phyloP scores from a whole-genome alignment of 2,888 invertebrate species.

The Pandemis heparana region DNA sequence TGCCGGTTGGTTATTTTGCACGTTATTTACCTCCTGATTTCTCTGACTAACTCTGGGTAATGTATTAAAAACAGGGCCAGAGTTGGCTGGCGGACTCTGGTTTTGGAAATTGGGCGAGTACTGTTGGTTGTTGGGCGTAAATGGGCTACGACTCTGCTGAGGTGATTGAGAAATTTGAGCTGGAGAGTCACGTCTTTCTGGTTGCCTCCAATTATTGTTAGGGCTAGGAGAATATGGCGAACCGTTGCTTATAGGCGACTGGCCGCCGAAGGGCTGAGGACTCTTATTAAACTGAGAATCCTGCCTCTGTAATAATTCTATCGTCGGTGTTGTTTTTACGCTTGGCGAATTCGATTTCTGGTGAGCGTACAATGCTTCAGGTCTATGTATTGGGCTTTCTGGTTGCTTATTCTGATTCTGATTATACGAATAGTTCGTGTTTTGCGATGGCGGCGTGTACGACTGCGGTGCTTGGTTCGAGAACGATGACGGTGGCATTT shows the following conservation, averaged over 20 bases:
- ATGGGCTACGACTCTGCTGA: constrained; percentile 64
- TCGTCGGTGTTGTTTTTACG: constrained; percentile 70
- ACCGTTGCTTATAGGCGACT: constrained; percentile 67
- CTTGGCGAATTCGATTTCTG: constrained; percentile 71
- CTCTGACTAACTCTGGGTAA: constrained; percentile 71
- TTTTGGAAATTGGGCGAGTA: constrained; percentile 62
- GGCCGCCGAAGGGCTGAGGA: constrained; percentile 76
- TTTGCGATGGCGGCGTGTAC: constrained; percentile 67
- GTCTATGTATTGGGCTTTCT: constrained; percentile 79
- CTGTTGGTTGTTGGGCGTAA: constrained; percentile 64
- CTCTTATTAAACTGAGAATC: constrained; percentile 84
- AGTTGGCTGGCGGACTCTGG: constrained; percentile 60
- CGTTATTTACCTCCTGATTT: constrained; percentile 61
- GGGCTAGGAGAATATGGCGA: constrained; percentile 75
- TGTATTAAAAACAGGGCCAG: constrained; percentile 69
- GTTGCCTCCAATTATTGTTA: constrained; percentile 80
- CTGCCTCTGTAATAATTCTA: constrained; percentile 76
- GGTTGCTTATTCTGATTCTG: constrained; percentile 71
- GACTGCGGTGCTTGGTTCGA: constrained; percentile 76
- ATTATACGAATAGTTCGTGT: constrained; percentile 62
- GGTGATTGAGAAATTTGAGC: constrained; percentile 59
- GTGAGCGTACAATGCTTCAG: constrained; percentile 79
- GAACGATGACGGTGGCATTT: constrained; percentile 72
- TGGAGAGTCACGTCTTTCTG: constrained; percentile 78
- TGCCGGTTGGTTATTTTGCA: constrained; percentile 53